phyloP scores from a whole-genome alignment of 1,140 invertebrate genomes.

The Drosophila azteca region DNA sequence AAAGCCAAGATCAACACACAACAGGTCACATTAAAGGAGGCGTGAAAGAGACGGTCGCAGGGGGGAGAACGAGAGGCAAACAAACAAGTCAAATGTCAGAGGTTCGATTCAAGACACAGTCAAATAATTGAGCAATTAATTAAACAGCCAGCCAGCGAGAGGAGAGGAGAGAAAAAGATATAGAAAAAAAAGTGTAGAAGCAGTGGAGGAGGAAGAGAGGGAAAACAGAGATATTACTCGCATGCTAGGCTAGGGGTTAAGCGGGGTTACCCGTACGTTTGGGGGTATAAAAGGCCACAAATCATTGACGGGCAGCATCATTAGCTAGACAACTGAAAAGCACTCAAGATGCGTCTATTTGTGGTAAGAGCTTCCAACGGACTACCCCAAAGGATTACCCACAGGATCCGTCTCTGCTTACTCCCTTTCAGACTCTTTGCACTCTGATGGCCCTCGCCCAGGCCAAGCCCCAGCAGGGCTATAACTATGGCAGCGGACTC shows the following conservation, averaged over 20 bases:
- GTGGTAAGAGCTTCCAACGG: conserved; percentile 56
- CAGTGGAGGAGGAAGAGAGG: conserved; percentile 44
- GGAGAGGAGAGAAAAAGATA: conserved; percentile 19
- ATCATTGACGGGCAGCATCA: conserved; percentile 62
- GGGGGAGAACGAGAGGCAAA: conserved; percentile 14
- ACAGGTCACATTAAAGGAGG: conserved; percentile 74
- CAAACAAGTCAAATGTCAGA: conserved; percentile 75
- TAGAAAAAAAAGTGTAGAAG: conserved; percentile 53
- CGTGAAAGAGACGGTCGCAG: conserved; percentile 14
- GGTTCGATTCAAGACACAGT: conserved; percentile 47
- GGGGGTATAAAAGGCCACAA: conserved; percentile 69
- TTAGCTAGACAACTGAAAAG: conserved; percentile 67
- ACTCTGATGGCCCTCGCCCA: conserved; percentile 52
- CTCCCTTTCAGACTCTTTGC: conserved; percentile 54
- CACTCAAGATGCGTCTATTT: conserved; percentile 75
- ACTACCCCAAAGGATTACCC: conserved; percentile 10
- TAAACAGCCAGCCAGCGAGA: conserved; percentile 56
- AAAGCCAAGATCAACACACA: conserved; percentile 32
- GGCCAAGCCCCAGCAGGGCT: conserved; percentile 78
- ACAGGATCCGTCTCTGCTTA: not conserved
- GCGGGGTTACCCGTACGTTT: conserved; percentile 1
- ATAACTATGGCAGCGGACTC: conserved; percentile 74
- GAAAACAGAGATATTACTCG: conserved; percentile 32
- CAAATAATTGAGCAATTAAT: conserved; percentile 82
- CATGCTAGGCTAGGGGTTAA: conserved; percentile 1